Base-by-base conservation (phyloP, 2,797 vertebrate species). In the Hyperoplus immaculatus region DNA sequence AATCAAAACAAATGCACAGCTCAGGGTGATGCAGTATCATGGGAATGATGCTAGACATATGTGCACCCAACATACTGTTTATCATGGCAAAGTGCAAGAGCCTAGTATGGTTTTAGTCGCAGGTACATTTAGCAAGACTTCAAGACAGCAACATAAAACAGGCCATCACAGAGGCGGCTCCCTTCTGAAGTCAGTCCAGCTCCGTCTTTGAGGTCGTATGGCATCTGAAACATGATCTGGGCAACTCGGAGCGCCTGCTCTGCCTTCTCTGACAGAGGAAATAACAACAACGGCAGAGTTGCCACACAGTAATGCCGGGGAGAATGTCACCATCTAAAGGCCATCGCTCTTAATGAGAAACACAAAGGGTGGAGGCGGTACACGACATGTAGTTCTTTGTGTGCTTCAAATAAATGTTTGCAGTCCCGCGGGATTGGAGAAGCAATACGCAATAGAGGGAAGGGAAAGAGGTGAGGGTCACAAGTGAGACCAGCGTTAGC, bases 161-260 rank as follows among this genome's bases (percentile, higher is more conserved):
- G 66, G 58, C 50, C 41, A 38, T 65, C 63, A 60, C 21, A 18
- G 59, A 53, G 60, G 56, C 66, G 8, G 61, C 60, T 81, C 66
- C 49, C 67, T 79, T 77, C 63, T 73, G 73, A 80, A 85, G 70
- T 81, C 68, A 67, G 66, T 63, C 65, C 60, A 56, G 61, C 71
- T 49, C 21, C 10, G 12, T 74, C 75, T 79, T 54, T 78, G 75
- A 83, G 79, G 42, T 77, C 21, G 1, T 29, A 29, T 77, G 84
- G 77, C 81, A 83, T 89, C 84, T 85, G 91, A 88, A 91, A 93
- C 81, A 21, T 53, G 72, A 93, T 84, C 83, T 5, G 50, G 60
- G 74, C 75, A 78, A 73, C 73, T 87, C 80, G 0, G 62, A 74
- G 61, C 18, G 60, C 75, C 62, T 62, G 64, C 43, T 47, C 78